Conservation (phyloP, 2,888 invertebrate genomes). For the Tipula unca region DNA sequence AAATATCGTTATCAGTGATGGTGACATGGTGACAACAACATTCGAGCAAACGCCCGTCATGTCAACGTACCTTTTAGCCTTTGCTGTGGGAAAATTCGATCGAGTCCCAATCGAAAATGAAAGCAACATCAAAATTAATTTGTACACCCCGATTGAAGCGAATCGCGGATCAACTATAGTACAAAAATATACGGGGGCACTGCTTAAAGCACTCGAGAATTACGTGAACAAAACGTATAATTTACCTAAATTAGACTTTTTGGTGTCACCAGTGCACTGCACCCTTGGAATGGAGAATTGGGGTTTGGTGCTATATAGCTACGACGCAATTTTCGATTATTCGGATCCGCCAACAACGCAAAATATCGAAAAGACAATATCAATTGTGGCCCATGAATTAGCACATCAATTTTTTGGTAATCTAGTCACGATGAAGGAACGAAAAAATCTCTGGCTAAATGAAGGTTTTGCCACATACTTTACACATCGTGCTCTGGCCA, state of each 20-base stretch:
- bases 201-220: conserved; percentile 57
- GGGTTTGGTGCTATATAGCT: conserved; percentile 67
- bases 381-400: not conserved
- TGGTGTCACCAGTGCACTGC: conserved; percentile 74
- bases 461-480: conserved; percentile 15
- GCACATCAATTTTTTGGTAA: not conserved
- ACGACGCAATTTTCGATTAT: not conserved
- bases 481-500: not conserved
- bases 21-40: conserved; percentile 29
- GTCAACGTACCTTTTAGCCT: conserved; percentile 74
- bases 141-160: not conserved
- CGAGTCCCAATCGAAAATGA: conserved; percentile 26
- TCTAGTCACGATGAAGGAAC: not conserved
- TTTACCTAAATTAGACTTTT: conserved; percentile 77
- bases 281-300: conserved; percentile 91
- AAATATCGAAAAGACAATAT: not conserved
- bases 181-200: conserved; percentile 60
- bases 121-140: not conserved
- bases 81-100: conserved; percentile 57
- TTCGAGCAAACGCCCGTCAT: conserved; percentile 49
- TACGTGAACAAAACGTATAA: conserved; percentile 67
- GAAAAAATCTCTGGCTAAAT: not conserved
- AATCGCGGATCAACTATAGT: conserved; percentile 45
- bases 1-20: not conserved
- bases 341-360: not conserved